These are phyloP conservation scores for Sturmia bella DNA, from an alignment of 2,888 invertebrate genomes.

Conservation along the genomic window DNA sequence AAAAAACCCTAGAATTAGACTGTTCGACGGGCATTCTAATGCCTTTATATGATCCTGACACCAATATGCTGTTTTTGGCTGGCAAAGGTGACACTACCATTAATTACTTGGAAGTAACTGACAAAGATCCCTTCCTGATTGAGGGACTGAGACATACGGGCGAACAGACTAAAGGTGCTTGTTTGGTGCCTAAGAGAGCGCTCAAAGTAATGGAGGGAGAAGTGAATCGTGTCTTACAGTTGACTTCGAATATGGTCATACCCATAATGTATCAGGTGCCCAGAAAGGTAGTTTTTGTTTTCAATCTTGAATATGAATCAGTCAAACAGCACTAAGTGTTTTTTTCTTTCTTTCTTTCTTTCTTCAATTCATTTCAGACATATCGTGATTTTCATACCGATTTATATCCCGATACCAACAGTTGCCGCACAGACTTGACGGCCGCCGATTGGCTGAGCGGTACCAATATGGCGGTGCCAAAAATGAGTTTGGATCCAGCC, in stretches of 20 bases:
- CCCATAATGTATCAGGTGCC: constrained; percentile 98
- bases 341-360: background rate
- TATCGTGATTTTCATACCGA: constrained; percentile 97
- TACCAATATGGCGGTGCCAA: constrained; percentile 88
- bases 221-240: constrained; percentile 94
- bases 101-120: constrained; percentile 93
- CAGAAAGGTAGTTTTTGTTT: constrained; percentile 86
- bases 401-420: constrained; percentile 94
- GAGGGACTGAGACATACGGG: constrained; percentile 94
- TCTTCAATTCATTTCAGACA: constrained; percentile 83
- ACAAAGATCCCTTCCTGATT: constrained; percentile 93
- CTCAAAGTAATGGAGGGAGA: constrained; percentile 98
- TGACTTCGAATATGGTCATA: constrained; percentile 92
- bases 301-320: background rate
- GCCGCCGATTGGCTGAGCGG: constrained; percentile 92
- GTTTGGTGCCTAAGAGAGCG: constrained; percentile 94
- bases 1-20: constrained; percentile 91
- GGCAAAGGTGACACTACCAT: constrained; percentile 97
- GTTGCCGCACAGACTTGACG: constrained; percentile 89
- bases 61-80: constrained; percentile 96
- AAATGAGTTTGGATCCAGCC: constrained; percentile 91
- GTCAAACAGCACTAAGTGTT: too few relatives aligned
- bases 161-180: constrained; percentile 97
- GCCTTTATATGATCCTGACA: constrained; percentile 96
- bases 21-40: constrained; percentile 95